These are phyloP conservation scores for Dipodomys stephensi DNA, from an alignment of 2,113 vertebrate species.

Conservation along the genomic window DNA sequence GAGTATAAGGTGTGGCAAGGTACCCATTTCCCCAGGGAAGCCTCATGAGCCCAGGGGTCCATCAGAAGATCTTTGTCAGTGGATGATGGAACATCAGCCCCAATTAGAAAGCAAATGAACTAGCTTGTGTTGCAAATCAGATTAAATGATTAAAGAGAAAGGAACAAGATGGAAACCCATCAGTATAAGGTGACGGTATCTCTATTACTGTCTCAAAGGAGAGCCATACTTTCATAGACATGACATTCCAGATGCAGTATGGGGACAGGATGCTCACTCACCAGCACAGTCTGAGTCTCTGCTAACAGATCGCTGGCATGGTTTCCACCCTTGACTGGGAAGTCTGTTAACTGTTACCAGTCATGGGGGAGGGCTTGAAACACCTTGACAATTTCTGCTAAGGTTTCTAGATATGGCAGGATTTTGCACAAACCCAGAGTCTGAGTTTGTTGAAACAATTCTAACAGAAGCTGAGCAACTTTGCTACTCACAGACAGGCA, in stretches of 20 bases:
- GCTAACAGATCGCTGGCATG: background rate
- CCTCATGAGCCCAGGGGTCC: background rate
- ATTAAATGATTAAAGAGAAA: slow-evolving; percentile 17
- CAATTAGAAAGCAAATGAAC: background rate
- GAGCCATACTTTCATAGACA: background rate
- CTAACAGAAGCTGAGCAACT: background rate
- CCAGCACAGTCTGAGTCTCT: background rate
- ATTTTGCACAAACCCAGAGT: background rate
- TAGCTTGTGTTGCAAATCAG: background rate
- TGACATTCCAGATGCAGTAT: background rate
- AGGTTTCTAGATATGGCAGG: background rate
- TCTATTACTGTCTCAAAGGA: background rate
- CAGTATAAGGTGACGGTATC: background rate
- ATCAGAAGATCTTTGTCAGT: background rate
- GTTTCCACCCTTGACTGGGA: background rate
- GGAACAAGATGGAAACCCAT: background rate
- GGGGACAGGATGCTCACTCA: background rate
- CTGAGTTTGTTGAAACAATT: background rate
- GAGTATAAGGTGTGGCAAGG: background rate
- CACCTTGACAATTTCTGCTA: background rate
- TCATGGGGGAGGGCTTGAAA: background rate
- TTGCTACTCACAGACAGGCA: background rate
- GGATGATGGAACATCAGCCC: background rate
- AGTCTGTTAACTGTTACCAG: background rate
- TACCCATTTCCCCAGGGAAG: background rate